Base-by-base conservation (phyloP, 2,797 vertebrate genomes). In the Momotus momota region DNA sequence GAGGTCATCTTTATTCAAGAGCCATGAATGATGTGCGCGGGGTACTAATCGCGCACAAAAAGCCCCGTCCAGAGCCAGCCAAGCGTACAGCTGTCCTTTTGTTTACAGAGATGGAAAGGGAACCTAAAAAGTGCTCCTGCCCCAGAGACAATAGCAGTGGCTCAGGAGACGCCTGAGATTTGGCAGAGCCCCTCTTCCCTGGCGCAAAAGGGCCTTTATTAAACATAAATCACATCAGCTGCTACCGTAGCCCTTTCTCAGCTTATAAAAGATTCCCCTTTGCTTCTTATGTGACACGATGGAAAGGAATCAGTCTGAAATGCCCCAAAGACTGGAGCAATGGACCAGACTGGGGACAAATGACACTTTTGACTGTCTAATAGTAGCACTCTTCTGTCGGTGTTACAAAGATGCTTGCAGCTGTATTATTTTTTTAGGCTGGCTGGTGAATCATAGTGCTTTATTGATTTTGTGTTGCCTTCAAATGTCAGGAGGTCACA, bases 41-140 rank as follows among this genome's bases (percentile, higher is more conserved):
- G 92, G 80, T 96, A 88, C 95, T 90, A 91, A 97, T 87, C 7
- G 2, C 1, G 33, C 94, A 98, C 97, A 98, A 97, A 97, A 93
- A 87, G 81, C 93, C 62, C 61, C 10, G 51, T 95, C 96, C 94
- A 8, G 94, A 96, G 95, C 94, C 95, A 97, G 93, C 97, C 97
- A 94, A 96, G 94, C 91, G 8, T 95, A 97, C 98, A 98, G 98
- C 96, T 97, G 98, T 91, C 91, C 95, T 96, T 98, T 98, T 98
- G 97, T 98, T 95, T 67, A 4, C 62, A 43, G 81, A n/a, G 96
- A 93, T 92, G 82, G 87, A 94, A 84, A 95, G 80, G 81, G 94
- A 92, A 93, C 94, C 96, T 67, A 60, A 82, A 95, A 95, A 96
- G 92, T 92, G 95, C 94, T 96, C 96, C 92, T 92, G 86, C 92